Conservation (phyloP, 2,113 vertebrate genomes). For the Anguilla japonica region DNA sequence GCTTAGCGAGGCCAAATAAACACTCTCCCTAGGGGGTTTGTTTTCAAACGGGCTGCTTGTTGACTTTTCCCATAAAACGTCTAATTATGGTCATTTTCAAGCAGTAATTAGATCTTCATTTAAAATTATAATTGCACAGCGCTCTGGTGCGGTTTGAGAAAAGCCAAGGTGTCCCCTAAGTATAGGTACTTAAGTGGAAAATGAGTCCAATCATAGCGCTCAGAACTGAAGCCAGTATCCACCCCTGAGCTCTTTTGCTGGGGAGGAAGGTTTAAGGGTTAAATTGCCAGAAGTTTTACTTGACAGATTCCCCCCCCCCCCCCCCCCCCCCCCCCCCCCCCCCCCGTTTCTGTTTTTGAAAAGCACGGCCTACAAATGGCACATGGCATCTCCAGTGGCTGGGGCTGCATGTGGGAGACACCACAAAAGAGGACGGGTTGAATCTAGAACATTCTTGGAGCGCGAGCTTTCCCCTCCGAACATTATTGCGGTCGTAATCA, state of each 20-base stretch:
- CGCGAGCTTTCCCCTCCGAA: conserved; percentile 17
- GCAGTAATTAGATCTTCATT: neutral
- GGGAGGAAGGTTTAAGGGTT: neutral
- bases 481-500: conserved; percentile 33
- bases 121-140: neutral
- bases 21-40: neutral
- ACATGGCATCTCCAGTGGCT: conserved; percentile 27
- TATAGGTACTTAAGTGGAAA: neutral
- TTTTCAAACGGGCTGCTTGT: neutral
- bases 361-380: neutral
- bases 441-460: conserved; percentile 14
- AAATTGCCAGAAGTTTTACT: neutral
- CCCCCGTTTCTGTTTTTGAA: neutral
- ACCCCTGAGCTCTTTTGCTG: neutral
- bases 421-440: conserved; percentile 36
- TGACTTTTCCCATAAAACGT: neutral
- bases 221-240: neutral
- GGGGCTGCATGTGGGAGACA: neutral
- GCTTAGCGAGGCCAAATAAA: no score
- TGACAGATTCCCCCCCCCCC: neutral
- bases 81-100: neutral
- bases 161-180: neutral
- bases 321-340: no score
- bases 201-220: neutral
- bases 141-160: neutral